Evolutionary conservation across 2,888 invertebrate species (phyloP), one percentile per base, ranked within the genome.

Genomic region (Spilarctia lutea): DNA sequence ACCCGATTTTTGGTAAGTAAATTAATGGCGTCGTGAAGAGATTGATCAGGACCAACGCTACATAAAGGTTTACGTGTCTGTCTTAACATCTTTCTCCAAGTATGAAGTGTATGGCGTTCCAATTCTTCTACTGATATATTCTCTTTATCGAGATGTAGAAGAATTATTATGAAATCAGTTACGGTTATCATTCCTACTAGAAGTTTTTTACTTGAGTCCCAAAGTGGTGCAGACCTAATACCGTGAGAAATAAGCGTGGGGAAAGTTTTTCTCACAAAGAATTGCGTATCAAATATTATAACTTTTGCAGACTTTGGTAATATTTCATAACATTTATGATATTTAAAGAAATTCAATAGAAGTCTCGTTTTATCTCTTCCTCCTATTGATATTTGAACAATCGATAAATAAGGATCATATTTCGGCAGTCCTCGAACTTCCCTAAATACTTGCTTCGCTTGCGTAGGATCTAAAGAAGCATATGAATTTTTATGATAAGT

Each of bases 401-500:
- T 95, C 45, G 96, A 95, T 88, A 95, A 91, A 88, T 95, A 96
- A 65, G 96, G 96, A 81, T 96, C 96, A 83, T 94, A 95, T 87
- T 93, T 96, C 70, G 96, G 96, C 75, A 96, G 90, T 56, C 96
- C 96, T 65, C 96, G 89, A 79, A 94, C 94, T 92, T 96, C 95
- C 85, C 96, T 91, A 88, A 96, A 96, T 77, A 95, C 85, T 80
- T 95, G 95, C 81, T 95, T 95, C 60, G 96, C 95, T 90, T 96
- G 95, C 73, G 89, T 88, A 60, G 96, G 94, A 83, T 96, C 96
- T 82, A 95, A 89, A 30, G 94, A 94, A 39, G 96, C 94, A 78
- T 96, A 96, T 63, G 96, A 96, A 81, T 95, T 95, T 90, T 96
- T 96, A 80, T 96, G 94, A 81, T 96, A 96, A 76, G 95, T 95